Percentiles rank a stretch among this genome's conserved stretches.
These are phyloP conservation scores for Phaedon cochleariae DNA, from an alignment of 2,888 invertebrate species.

Conservation along the genomic window DNA sequence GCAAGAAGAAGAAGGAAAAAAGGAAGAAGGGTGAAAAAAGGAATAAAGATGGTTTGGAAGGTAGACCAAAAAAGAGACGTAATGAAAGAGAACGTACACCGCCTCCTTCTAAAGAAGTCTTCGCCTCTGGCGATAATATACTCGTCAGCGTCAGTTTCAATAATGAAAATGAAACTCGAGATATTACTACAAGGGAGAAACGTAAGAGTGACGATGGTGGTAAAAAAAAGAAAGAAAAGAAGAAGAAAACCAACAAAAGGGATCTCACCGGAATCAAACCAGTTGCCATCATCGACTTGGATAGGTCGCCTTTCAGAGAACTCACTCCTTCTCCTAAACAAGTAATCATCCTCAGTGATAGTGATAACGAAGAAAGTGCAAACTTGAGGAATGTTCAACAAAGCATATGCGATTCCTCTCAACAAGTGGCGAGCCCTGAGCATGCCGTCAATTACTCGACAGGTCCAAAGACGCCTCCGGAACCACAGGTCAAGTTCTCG, in stretches of 20 bases:
- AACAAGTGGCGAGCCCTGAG: slow-evolving; percentile 56
- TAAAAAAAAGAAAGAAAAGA: slow-evolving; percentile 56
- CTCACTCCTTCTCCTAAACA: slow-evolving; percentile 82
- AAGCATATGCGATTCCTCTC: slow-evolving; percentile 52
- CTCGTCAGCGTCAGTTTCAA: slow-evolving; percentile 92
- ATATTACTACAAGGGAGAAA: slow-evolving; percentile 54
- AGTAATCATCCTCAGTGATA: slow-evolving; percentile 85
- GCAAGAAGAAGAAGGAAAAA: slow-evolving; percentile 61
- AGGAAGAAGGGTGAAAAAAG: slow-evolving; percentile 55
- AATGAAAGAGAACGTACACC: slow-evolving; percentile 62
- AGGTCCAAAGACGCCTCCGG: slow-evolving; percentile 80
- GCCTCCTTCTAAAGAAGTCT: slow-evolving; percentile 88
- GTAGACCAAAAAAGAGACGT: slow-evolving; percentile 55
- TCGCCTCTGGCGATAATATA: slow-evolving; percentile 92
- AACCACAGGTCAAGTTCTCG: slow-evolving; percentile 75
- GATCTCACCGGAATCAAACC: slow-evolving; percentile 69
- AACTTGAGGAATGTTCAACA: slow-evolving; percentile 36
- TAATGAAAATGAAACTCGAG: slow-evolving; percentile 66
- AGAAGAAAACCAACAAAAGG: slow-evolving; percentile 56
- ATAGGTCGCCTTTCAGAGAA: slow-evolving; percentile 85
- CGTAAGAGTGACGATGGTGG: slow-evolving; percentile 60
- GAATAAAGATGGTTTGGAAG: slow-evolving; percentile 49
- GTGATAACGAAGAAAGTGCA: slow-evolving; percentile 68
- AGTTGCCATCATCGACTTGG: slow-evolving; percentile 85
- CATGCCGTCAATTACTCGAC: slow-evolving; percentile 58